These are phyloP conservation scores for Pandemis corylana DNA, from an alignment of 2,888 invertebrate genomes.

Conservation along the genomic window DNA sequence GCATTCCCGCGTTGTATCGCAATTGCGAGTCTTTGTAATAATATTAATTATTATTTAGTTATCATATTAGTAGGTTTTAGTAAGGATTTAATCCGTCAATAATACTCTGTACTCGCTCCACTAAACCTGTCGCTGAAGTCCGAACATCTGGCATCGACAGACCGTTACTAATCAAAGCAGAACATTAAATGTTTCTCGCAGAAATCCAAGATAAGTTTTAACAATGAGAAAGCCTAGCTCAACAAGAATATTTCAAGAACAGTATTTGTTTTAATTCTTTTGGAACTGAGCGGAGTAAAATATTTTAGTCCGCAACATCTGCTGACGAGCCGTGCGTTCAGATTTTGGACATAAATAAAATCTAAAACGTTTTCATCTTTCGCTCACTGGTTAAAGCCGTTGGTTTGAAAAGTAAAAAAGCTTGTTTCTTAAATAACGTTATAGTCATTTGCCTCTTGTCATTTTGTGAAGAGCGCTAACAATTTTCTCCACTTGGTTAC, in stretches of 20 bases:
- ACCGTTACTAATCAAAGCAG: constrained; percentile 23
- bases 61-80: no score
- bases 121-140: neutral
- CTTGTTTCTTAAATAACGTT: no score
- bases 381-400: no score
- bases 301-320: neutral
- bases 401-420: no score
- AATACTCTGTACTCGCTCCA: neutral
- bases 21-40: no score
- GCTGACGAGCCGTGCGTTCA: neutral
- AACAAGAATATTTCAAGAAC: neutral
- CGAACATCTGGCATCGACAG: constrained; percentile 18
- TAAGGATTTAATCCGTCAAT: neutral
- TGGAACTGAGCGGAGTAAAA: neutral
- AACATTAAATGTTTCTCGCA: constrained; percentile 5
- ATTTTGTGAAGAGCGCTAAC: no score
- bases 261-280: neutral
- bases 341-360: neutral
- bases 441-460: no score
- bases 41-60: no score
- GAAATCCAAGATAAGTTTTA: neutral
- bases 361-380: neutral
- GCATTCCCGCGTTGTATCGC: no score
- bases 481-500: no score
- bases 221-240: neutral